A percentile compares a stretch with the other conserved stretches of the same genome.
Conservation (phyloP, 2,113 vertebrate species). For the Craseonycteris thonglongyai region DNA sequence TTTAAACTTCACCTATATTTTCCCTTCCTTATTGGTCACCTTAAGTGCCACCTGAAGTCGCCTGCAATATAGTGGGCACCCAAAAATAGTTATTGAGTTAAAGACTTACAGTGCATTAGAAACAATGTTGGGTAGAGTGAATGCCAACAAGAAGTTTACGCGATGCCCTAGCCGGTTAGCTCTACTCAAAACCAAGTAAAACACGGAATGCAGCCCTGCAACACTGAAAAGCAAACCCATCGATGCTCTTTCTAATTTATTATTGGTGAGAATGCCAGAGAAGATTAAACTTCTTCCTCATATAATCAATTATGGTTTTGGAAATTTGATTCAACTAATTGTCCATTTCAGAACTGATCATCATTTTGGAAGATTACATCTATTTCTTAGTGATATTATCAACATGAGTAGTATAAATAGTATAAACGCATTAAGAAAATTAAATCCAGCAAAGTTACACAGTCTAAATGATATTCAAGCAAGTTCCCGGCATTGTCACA, state of each 20-base stretch:
- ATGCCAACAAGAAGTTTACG: not conserved
- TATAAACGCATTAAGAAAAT: slow-evolving; percentile 62
- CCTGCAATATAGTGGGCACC: not conserved
- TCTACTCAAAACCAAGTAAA: not conserved
- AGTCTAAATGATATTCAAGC: slow-evolving; percentile 40
- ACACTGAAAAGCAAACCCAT: not conserved
- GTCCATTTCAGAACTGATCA: slow-evolving; percentile 38
- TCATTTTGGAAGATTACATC: slow-evolving; percentile 46
- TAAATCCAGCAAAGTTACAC: slow-evolving; percentile 26
- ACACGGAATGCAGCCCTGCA: not conserved
- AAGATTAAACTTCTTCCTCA: not conserved
- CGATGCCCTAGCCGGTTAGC: not conserved
- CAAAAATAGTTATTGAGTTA: not conserved
- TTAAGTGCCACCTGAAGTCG: not conserved
- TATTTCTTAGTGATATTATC: slow-evolving; percentile 52
- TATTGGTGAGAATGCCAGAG: not conserved
- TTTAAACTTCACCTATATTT: not conserved
- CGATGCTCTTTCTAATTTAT: not conserved
- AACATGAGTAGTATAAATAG: slow-evolving; percentile 43
- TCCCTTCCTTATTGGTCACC: not conserved
- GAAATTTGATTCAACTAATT: slow-evolving; percentile 59
- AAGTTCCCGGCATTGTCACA: slow-evolving; percentile 41
- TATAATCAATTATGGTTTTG: slow-evolving; percentile 44
- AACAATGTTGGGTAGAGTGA: not conserved
- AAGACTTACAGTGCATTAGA: not conserved